Evolutionary conservation across 2,797 vertebrate genomes (phyloP).

Genomic region (Falco naumanni): DNA sequence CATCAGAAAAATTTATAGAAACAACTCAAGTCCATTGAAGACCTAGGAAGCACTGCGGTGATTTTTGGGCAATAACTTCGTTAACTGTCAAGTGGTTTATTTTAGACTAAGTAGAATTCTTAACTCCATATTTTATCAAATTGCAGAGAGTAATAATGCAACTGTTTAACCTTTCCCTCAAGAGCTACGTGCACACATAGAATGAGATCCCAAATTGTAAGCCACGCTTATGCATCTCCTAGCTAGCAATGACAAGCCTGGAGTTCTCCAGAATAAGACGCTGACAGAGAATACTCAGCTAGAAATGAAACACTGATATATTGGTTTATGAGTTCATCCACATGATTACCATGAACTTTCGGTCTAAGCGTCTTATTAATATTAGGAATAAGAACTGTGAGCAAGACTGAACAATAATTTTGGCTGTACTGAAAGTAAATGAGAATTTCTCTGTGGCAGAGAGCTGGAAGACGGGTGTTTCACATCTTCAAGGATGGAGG

Average conservation of each 20-base stretch:
- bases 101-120: background rate
- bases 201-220: background rate
- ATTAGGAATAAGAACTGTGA: background rate
- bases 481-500: background rate
- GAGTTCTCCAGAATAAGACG: background rate
- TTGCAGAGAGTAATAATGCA: background rate
- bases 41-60: background rate
- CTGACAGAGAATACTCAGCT: background rate
- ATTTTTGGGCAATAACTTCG: background rate
- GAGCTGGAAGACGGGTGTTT: background rate
- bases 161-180: background rate
- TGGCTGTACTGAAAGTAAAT: background rate
- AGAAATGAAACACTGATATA: background rate
- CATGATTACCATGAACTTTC: background rate
- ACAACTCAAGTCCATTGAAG: background rate
- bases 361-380: background rate
- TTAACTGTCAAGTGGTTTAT: background rate
- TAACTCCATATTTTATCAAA: background rate
- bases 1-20: background rate
- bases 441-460: background rate
- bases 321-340: background rate
- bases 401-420: background rate
- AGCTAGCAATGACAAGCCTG: background rate
- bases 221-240: accelerated
- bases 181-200: accelerated